Evolutionary conservation across 2,888 invertebrate genomes (phyloP).

Genomic region (Eupsilia transversa): DNA sequence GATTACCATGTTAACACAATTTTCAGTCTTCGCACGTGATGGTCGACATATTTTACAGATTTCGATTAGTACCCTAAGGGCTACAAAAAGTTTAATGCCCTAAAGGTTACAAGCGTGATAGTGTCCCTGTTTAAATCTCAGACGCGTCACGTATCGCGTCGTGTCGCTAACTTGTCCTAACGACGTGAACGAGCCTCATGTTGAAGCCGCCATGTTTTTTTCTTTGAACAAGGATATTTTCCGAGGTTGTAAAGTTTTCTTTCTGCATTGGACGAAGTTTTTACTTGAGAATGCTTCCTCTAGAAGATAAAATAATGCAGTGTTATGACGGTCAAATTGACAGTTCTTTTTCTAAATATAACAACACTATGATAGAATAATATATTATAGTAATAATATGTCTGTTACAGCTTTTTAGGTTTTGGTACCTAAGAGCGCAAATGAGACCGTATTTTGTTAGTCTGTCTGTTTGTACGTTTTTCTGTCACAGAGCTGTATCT

Average conservation of each 20-base stretch:
- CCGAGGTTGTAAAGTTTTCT: background rate
- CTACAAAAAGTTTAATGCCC: background rate
- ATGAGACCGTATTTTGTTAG: background rate
- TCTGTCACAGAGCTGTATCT: background rate
- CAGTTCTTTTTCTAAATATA: background rate
- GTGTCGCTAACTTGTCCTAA: slow-evolving; percentile 78
- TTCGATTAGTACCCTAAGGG: background rate
- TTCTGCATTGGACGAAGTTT: background rate
- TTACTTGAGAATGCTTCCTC: background rate
- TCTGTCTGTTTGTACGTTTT: background rate
- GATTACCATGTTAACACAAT: background rate
- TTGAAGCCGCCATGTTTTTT: slow-evolving; percentile 12
- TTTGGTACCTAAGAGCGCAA: background rate
- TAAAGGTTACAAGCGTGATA: slow-evolving; percentile 30
- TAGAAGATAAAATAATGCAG: background rate
- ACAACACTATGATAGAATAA: no score
- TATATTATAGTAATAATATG: no score
- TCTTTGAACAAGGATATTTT: slow-evolving; percentile 21
- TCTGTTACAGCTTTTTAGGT: background rate
- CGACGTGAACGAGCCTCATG: slow-evolving; percentile 67
- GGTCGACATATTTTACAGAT: background rate
- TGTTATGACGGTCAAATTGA: no score
- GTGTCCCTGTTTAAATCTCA: slow-evolving; percentile 66
- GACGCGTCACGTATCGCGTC: slow-evolving; percentile 73
- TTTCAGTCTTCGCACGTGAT: no score